Conservation (phyloP, 1,140 invertebrate genomes). For the Stegodyphus mimosarum region DNA sequence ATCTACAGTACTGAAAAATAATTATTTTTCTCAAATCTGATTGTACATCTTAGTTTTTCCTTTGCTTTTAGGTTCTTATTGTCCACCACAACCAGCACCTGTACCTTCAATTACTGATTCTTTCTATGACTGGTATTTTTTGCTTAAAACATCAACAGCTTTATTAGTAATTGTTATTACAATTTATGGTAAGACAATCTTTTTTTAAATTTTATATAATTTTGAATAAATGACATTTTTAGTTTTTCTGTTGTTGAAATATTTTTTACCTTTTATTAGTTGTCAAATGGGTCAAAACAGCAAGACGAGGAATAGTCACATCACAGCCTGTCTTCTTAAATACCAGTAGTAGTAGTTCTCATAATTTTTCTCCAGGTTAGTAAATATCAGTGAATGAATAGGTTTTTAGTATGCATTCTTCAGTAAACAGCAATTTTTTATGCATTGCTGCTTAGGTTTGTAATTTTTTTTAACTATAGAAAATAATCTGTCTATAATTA, state of each 20-base stretch:
- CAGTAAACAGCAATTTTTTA: no score
- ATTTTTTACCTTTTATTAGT: conserved; percentile 13
- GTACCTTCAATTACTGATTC: conserved; percentile 9
- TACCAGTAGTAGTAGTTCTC: conserved; percentile 29
- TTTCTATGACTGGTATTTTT: conserved; percentile 32
- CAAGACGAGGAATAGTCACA: conserved; percentile 33
- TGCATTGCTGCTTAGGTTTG: no score
- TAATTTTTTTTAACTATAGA: no score
- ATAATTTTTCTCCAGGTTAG: conserved; percentile 42
- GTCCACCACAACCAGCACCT: background rate
- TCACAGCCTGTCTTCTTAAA: conserved; percentile 42
- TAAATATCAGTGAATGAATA: background rate
- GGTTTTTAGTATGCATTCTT: no score
- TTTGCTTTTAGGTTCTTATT: conserved; percentile 9
- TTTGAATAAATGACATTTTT: background rate
- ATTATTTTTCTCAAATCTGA: background rate
- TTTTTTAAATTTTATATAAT: background rate
- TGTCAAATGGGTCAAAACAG: conserved; percentile 14
- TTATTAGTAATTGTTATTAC: background rate
- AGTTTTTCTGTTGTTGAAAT: background rate
- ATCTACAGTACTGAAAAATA: no score
- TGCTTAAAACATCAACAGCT: conserved; percentile 22
- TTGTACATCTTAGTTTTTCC: background rate
- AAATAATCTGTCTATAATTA: no score
- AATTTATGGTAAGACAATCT: conserved; percentile 18